phyloP scores from a whole-genome alignment of 2,888 invertebrate species.

The Agrochola macilenta region DNA sequence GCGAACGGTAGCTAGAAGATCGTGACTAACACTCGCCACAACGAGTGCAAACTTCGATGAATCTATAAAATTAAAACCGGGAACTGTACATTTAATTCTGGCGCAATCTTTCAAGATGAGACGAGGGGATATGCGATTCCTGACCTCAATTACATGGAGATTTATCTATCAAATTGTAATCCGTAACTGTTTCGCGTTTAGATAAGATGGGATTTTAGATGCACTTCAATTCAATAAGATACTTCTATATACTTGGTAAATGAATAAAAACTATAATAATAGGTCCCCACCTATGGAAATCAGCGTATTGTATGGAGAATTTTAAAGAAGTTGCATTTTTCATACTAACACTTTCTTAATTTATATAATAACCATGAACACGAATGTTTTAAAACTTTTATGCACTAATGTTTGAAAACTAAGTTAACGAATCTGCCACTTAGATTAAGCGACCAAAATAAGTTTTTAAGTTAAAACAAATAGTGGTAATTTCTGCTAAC shows the following conservation, averaged over 20 bases:
- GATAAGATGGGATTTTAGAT: conserved; percentile 35
- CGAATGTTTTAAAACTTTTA: no score
- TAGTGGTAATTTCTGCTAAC: no score
- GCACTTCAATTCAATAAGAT: conserved; percentile 24
- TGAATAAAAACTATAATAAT: background rate
- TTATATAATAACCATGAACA: no score
- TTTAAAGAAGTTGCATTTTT: no score
- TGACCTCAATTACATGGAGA: conserved; percentile 37
- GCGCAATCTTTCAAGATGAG: conserved; percentile 36
- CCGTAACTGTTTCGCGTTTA: conserved; percentile 37
- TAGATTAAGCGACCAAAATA: no score
- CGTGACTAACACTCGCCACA: conserved; percentile 77
- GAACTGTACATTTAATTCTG: conserved; percentile 68
- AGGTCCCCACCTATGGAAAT: no score
- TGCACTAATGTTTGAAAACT: no score
- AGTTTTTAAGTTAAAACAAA: no score
- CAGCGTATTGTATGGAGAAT: no score
- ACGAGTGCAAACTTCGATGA: conserved; percentile 78
- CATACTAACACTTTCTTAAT: no score
- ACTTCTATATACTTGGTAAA: no score
- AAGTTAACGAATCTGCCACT: no score
- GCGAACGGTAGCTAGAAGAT: conserved; percentile 65
- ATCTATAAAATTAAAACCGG: conserved; percentile 79
- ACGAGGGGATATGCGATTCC: conserved; percentile 26
- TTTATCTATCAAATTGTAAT: conserved; percentile 38